Evolutionary conservation across 2,797 vertebrate species (phyloP), one percentile per base, ranked within the genome.

Genomic region (Sandelia bainsii): DNA sequence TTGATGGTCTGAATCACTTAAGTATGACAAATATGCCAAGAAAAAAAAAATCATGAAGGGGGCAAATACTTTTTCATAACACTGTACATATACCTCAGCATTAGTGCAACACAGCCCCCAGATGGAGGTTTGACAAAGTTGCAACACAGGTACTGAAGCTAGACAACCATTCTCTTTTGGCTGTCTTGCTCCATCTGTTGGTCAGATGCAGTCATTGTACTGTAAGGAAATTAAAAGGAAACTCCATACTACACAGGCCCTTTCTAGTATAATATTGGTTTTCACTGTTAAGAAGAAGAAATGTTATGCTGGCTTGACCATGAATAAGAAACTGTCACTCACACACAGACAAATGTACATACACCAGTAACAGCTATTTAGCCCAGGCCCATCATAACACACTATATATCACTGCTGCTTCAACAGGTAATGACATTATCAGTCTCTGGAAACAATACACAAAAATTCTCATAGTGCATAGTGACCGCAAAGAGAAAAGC

Each of bases 91-190:
- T 4, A 40, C 0, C 11, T 40, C 11, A 12, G 13, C 39, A 40
- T 14, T 40, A 37, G 80, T 70, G 49, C 84, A 88, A 89, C 62
- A 89, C 73, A 5, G 81, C 83, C 88, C 71, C 82, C 89, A 44
- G n/a, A 65, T 87, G 93, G 82, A 50, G 0, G 0, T 0, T 16
- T 6, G 8, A 6, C 8, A 8, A 13, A 34, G 44, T 65, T 83
- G 77, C 88, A 86, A 10, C 40, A 46, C 14, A 44, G 8, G 0
- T 3, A 4, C 1, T 11, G 27, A 56, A 46, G 14, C 4, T 8
- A n/a, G n/a, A 0, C 34, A 2, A 48, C 19, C 3, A 1, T 22
- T 56, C 19, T 61, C 14, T 50, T 58, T 19, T 71, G 17, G 37
- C 5, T 48, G 7, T 76, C 20, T 86, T 58, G 37, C 75, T 0